Conservation (phyloP, 1,140 invertebrate genomes). For the Grapholita molesta region DNA sequence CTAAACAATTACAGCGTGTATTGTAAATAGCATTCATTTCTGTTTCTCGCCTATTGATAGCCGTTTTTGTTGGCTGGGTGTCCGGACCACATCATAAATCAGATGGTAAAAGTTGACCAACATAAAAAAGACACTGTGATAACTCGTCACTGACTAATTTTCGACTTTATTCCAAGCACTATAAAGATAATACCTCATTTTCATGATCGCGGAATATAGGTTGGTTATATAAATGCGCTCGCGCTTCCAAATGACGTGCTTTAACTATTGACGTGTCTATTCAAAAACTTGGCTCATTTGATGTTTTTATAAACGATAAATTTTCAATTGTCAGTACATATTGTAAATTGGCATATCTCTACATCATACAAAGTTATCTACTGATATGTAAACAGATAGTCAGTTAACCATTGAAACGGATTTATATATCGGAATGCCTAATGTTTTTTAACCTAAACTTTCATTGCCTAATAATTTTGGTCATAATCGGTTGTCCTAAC, state of each 20-base stretch:
- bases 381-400: background rate
- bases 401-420: background rate
- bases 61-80: slow-evolving; percentile 63
- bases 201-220: background rate
- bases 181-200: background rate
- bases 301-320: slow-evolving; percentile 71
- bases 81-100: slow-evolving; percentile 72
- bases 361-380: slow-evolving; percentile 28
- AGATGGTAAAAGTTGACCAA: slow-evolving; percentile 37
- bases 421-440: too few species aligned
- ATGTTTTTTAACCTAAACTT: too few species aligned
- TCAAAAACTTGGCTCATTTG: slow-evolving; percentile 44
- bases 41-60: slow-evolving; percentile 69
- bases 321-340: slow-evolving; percentile 55
- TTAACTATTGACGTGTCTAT: slow-evolving; percentile 63
- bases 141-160: slow-evolving; percentile 16
- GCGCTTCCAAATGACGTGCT: slow-evolving; percentile 53
- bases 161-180: slow-evolving; percentile 24
- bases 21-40: slow-evolving; percentile 71
- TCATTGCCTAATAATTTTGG: too few species aligned
- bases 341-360: slow-evolving; percentile 53
- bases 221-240: slow-evolving; percentile 31
- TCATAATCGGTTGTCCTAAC: too few species aligned
- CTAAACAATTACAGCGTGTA: slow-evolving; percentile 72
- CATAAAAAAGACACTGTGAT: slow-evolving; percentile 15